A percentile compares a stretch with the other conserved stretches of the same genome.
Evolutionary conservation across 2,113 vertebrate genomes (phyloP).

Genomic region (Larimichthys polyactis): DNA sequence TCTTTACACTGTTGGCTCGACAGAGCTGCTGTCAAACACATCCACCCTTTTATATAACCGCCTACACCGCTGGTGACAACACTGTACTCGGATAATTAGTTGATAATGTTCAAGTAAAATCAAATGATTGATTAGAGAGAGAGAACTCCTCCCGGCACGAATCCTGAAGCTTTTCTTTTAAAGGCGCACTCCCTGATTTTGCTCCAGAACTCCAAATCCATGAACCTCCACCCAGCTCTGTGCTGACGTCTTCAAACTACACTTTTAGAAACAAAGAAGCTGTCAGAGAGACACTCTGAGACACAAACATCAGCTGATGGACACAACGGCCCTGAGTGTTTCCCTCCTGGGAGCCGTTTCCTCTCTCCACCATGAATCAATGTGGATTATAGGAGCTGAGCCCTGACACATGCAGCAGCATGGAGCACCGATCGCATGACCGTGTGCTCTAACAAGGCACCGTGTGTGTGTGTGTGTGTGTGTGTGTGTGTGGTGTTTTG

Average conservation of each 20-base stretch:
- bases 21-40: background rate
- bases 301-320: conserved; percentile 41
- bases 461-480: conserved; percentile 5
- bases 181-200: conserved; percentile 5
- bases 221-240: background rate
- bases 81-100: background rate
- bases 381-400: conserved; percentile 63
- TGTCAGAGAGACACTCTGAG: conserved; percentile 14
- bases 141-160: background rate
- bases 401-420: conserved; percentile 53
- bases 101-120: background rate
- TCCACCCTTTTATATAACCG: background rate
- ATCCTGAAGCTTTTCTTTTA: conserved; percentile 4
- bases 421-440: conserved; percentile 28
- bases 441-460: conserved; percentile 43
- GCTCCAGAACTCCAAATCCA: background rate
- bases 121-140: background rate
- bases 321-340: conserved; percentile 33
- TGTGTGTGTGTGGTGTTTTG: background rate
- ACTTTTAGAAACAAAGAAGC: conserved; percentile 11
- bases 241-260: conserved; percentile 6
- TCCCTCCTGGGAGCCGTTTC: conserved; percentile 56
- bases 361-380: conserved; percentile 56
- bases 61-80: background rate
- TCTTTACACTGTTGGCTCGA: background rate